A percentile compares a stretch with the other conserved stretches of the same genome.
Evolutionary conservation across 2,113 vertebrate genomes (phyloP).

Genomic region (Steatornis caripensis): DNA sequence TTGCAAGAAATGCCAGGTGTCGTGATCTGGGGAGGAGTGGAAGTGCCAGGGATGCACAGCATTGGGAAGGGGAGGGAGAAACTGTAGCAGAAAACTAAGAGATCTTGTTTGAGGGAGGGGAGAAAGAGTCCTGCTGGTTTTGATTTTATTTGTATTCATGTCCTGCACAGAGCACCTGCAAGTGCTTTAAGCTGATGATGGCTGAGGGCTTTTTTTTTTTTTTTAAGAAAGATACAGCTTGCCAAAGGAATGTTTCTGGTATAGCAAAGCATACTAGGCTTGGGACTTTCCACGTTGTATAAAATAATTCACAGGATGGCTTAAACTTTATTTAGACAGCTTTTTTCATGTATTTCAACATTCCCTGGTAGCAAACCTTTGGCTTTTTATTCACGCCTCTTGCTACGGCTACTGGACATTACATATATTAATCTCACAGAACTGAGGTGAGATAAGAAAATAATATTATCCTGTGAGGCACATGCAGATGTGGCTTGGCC

Average conservation of each 20-base stretch:
- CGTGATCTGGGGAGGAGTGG: background rate
- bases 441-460: background rate
- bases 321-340: background rate
- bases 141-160: background rate
- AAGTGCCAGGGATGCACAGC: background rate
- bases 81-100: background rate
- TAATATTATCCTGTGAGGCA: background rate
- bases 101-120: rapidly evolving
- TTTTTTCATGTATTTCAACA: background rate
- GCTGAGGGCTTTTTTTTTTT: background rate
- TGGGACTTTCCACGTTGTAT: background rate
- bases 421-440: background rate
- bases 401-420: background rate
- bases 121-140: background rate
- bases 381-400: background rate
- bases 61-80: background rate
- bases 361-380: background rate
- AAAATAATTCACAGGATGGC: background rate
- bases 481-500: background rate
- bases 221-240: background rate
- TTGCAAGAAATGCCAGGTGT: rapidly evolving
- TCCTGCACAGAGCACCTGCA: background rate
- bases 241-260: background rate
- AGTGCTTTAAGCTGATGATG: background rate
- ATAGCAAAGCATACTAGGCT: background rate